phyloP scores from a whole-genome alignment of 1,140 invertebrate species.

The Drosophila parabipectinata region DNA sequence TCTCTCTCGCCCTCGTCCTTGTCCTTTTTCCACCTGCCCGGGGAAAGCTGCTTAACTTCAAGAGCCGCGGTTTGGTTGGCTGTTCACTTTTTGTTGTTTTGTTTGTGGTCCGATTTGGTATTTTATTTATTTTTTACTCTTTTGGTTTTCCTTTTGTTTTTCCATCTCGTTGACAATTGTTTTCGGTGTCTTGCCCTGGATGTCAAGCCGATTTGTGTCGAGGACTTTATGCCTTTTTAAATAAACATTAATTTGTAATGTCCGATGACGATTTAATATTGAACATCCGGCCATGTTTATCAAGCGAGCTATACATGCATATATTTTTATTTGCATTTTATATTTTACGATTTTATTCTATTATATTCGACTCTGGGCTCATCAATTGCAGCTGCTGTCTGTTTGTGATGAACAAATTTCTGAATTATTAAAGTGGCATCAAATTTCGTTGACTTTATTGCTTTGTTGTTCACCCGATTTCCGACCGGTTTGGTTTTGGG shows the following conservation, averaged over 20 bases:
- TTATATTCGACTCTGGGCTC: conserved; percentile 32
- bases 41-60: conserved; percentile 65
- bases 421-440: conserved; percentile 71
- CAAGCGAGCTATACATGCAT: conserved; percentile 23
- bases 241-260: conserved; percentile 74
- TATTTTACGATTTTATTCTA: conserved; percentile 39
- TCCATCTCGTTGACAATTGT: conserved; percentile 51
- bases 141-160: conserved; percentile 18
- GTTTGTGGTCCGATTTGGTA: conserved; percentile 1
- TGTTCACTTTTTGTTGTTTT: conserved; percentile 19
- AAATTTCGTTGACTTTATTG: conserved; percentile 51
- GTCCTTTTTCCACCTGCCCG: conserved; percentile 46
- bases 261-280: conserved; percentile 52
- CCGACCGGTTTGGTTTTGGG: conserved; percentile 1
- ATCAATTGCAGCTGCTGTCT: conserved; percentile 71
- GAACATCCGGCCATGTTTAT: conserved; percentile 54
- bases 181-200: conserved; percentile 12
- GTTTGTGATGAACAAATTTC: conserved; percentile 59
- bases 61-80: conserved; percentile 29
- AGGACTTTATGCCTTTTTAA: conserved; percentile 61
- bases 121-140: conserved; percentile 23
- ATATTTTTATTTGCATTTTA: conserved; percentile 40
- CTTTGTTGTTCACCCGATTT: conserved; percentile 37
- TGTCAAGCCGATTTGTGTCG: conserved; percentile 55
- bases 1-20: background rate